Percentiles rank a stretch among this genome's conserved stretches.
Conservation (phyloP, 2,113 vertebrate species). For the Chamaea fasciata region DNA sequence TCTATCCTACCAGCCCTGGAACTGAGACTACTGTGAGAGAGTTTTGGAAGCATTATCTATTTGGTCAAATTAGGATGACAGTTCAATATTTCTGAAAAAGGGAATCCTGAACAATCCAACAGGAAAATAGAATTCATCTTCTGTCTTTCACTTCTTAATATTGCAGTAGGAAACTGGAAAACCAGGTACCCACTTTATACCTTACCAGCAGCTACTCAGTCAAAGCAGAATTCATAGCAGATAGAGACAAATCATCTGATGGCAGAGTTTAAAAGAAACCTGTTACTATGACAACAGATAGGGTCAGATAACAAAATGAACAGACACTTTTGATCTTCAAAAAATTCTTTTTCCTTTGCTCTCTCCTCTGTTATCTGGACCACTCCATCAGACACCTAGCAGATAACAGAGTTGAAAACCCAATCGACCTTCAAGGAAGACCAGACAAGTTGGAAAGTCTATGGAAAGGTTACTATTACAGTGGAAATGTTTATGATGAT, state of each 20-base stretch:
- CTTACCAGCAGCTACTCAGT: conserved; percentile 51
- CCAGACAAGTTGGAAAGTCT: conserved; percentile 72
- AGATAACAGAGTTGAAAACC: conserved; percentile 90
- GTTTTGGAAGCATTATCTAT: neutral
- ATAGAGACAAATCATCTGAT: conserved; percentile 77
- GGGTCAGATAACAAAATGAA: conserved; percentile 86
- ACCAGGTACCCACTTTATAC: neutral
- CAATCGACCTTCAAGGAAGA: conserved; percentile 87
- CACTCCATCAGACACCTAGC: conserved; percentile 85
- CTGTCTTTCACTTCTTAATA: conserved; percentile 14
- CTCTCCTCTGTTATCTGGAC: conserved; percentile 86
- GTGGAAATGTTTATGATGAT: conserved; percentile 15
- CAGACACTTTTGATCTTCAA: conserved; percentile 86
- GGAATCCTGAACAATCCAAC: conserved; percentile 8
- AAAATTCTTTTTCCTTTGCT: conserved; percentile 82
- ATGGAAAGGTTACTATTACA: conserved; percentile 72
- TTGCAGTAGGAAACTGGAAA: conserved; percentile 13
- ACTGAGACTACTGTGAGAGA: neutral
- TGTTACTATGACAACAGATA: conserved; percentile 88
- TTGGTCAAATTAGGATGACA: conserved; percentile 37
- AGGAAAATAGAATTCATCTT: neutral
- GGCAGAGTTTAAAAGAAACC: conserved; percentile 84
- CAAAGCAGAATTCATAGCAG: conserved; percentile 65
- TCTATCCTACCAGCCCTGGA: neutral
- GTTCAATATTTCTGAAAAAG: conserved; percentile 40